Conservation (phyloP, 1,140 invertebrate genomes). For the Antheraea mylitta region DNA sequence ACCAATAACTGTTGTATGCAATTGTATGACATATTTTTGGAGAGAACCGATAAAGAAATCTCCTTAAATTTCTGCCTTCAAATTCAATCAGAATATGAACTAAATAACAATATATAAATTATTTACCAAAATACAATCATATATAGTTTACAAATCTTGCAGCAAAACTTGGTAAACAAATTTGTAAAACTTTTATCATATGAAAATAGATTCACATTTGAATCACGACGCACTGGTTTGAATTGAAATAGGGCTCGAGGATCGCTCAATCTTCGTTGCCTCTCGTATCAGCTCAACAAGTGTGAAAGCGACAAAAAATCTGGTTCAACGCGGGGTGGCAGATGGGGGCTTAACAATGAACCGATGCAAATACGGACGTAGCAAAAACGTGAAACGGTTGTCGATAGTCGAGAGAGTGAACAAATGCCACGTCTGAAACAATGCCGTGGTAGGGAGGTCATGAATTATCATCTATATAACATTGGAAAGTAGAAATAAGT, state of each 20-base stretch:
- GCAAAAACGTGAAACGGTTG: constrained; percentile 35
- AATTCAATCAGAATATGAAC: too few relatives aligned
- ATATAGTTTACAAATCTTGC: neutral
- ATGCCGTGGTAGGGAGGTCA: constrained; percentile 18
- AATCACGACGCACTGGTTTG: constrained; percentile 5
- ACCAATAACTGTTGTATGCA: too few relatives aligned
- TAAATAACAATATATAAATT: too few relatives aligned
- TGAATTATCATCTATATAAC: constrained; percentile 21
- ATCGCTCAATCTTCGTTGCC: constrained; percentile 7
- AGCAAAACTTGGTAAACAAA: neutral
- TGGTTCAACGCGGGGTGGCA: constrained; percentile 13
- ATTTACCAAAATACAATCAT: neutral
- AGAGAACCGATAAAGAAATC: too few relatives aligned
- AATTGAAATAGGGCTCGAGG: constrained; percentile 5
- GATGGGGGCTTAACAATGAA: constrained; percentile 31
- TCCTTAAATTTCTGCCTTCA: too few relatives aligned
- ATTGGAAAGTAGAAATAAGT: constrained; percentile 6
- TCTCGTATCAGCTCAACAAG: constrained; percentile 21
- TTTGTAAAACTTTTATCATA: neutral
- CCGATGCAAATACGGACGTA: constrained; percentile 34
- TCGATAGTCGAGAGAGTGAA: constrained; percentile 35
- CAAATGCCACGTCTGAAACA: constrained; percentile 33
- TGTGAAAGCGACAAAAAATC: constrained; percentile 25
- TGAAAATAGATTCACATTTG: constrained; percentile 10
- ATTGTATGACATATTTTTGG: too few relatives aligned